Evolutionary conservation across 2,888 invertebrate species (phyloP), one percentile per base, ranked within the genome.

Genomic region (Caprella mutica): DNA sequence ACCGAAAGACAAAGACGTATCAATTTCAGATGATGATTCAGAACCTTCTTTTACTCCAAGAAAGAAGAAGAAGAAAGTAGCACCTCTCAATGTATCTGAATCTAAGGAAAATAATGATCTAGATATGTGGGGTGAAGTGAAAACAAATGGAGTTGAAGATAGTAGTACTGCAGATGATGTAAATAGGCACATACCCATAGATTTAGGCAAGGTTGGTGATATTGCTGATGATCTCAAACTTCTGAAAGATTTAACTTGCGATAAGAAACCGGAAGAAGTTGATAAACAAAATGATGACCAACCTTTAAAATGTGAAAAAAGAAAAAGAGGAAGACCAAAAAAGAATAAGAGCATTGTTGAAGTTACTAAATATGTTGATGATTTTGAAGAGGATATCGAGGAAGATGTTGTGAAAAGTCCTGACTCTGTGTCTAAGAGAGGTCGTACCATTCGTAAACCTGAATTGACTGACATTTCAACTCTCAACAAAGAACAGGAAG

Each of bases 391-490:
- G n/a, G n/a, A n/a, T n/a, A n/a, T n/a, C n/a, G n/a, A n/a, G n/a
- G n/a, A n/a, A n/a, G n/a, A n/a, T 24, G 17, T 3, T 35, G n/a
- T 19, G 12, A 14, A n/a, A 12, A 30, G 52, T 51, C 33, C 21
- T 5, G 51, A 35, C 17, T 56, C 60, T 24, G 44, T 51, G 19
- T 57, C 60, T 26, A 60, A 60, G 27, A 51, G 53, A n/a, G 60
- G 60, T 8, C 48, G 60, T 24, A 30, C 44, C 27, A 40, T 57
- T 5, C 43, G 46, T 8, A 60, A 60, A 35, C 60, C 60, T 19
- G 48, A 55, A 21, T 30, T 57, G 9, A 60, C 56, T 39, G 60
- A 60, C 35, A 55, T 60, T 5, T 56, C 60, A 5, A 40, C 44
- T 26, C 56, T 56, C 21, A 44, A 50, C 42, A 56, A 54, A 29